phyloP scores from a whole-genome alignment of 2,113 vertebrate species.

The Nestor notabilis region DNA sequence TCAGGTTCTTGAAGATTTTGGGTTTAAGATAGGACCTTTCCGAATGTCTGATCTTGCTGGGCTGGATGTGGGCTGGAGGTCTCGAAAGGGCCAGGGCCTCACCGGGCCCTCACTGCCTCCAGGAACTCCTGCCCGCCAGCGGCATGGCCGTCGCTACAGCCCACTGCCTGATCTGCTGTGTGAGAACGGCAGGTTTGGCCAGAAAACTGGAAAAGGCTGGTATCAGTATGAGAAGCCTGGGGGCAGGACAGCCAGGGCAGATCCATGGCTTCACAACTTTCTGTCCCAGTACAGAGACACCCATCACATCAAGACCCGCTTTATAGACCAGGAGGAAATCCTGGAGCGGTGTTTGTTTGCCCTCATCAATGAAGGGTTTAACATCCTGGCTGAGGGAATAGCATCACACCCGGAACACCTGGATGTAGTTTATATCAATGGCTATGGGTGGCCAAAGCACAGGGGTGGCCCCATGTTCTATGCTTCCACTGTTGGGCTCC shows the following conservation, averaged over 20 bases:
- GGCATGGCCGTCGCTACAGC: slow-evolving; percentile 80
- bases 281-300: slow-evolving; percentile 80
- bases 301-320: slow-evolving; percentile 73
- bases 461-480: slow-evolving; percentile 93
- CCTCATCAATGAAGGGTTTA: slow-evolving; percentile 90
- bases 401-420: slow-evolving; percentile 86
- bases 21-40: slow-evolving; percentile 89
- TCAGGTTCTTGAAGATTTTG: slow-evolving; percentile 85
- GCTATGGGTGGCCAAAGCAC: slow-evolving; percentile 89
- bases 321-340: slow-evolving; percentile 83
- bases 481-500: slow-evolving; percentile 82
- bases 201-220: slow-evolving; percentile 89
- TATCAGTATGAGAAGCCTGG: slow-evolving; percentile 85
- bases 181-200: slow-evolving; percentile 85
- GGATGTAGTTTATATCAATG: slow-evolving; percentile 88
- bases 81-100: slow-evolving; percentile 79
- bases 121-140: slow-evolving; percentile 68
- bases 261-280: slow-evolving; percentile 83
- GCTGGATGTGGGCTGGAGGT: slow-evolving; percentile 88
- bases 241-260: slow-evolving; percentile 74
- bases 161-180: slow-evolving; percentile 89
- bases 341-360: slow-evolving; percentile 86
- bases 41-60: slow-evolving; percentile 87
- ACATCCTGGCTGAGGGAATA: slow-evolving; percentile 86
- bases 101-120: slow-evolving; percentile 49